Percentiles rank a stretch among this genome's conserved stretches.
These are phyloP conservation scores for Chaetodon trifascialis DNA, from an alignment of 2,113 vertebrate species.

Conservation along the genomic window DNA sequence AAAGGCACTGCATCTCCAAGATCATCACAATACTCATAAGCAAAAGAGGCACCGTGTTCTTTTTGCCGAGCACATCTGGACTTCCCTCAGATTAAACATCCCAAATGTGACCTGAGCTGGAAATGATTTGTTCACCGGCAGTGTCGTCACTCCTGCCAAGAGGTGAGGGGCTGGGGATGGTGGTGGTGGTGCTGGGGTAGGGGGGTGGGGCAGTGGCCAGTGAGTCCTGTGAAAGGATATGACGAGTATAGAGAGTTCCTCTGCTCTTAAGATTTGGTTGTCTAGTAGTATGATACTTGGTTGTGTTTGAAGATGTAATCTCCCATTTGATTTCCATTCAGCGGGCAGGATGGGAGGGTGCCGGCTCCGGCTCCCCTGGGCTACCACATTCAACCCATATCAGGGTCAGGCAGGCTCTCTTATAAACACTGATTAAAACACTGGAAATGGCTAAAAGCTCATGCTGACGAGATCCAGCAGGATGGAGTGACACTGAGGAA, in stretches of 20 bases:
- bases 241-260: conserved; percentile 57
- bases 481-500: conserved; percentile 13
- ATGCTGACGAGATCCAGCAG: conserved; percentile 38
- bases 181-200: background rate
- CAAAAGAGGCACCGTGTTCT: conserved; percentile 56
- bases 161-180: conserved; percentile 36
- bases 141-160: conserved; percentile 67
- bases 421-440: conserved; percentile 80
- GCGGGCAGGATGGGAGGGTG: conserved; percentile 84
- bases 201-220: conserved; percentile 13
- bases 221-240: conserved; percentile 62
- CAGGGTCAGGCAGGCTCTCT: conserved; percentile 73
- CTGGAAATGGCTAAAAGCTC: conserved; percentile 62
- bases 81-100: conserved; percentile 73
- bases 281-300: conserved; percentile 48
- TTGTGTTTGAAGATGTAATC: conserved; percentile 79
- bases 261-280: conserved; percentile 43
- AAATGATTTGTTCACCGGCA: conserved; percentile 73
- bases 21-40: conserved; percentile 54
- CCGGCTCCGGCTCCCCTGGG: conserved; percentile 70
- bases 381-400: conserved; percentile 69
- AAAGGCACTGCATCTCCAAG: background rate
- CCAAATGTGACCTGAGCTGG: conserved; percentile 75
- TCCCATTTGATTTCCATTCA: conserved; percentile 79
- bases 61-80: conserved; percentile 76